Percentiles rank a stretch among this genome's conserved stretches.
phyloP scores from a whole-genome alignment of 2,888 invertebrate species.

The Metalampra italica region DNA sequence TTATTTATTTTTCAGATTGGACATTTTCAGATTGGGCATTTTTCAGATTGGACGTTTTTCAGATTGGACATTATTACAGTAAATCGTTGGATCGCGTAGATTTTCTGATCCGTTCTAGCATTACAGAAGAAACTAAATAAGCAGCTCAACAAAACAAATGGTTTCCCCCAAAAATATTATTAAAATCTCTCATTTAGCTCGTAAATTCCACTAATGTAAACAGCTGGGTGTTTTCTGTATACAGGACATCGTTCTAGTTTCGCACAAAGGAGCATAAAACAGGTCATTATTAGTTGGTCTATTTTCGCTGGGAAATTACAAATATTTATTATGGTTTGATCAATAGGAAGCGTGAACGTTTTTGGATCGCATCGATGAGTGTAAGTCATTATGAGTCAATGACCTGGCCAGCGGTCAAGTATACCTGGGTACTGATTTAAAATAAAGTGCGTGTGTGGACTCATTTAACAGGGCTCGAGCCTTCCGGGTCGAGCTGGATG shows the following conservation, averaged over 20 bases:
- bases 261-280: conserved; percentile 1
- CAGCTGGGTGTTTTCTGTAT: neutral
- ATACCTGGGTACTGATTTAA: conserved; percentile 5
- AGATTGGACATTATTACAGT: too few species aligned
- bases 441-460: conserved; percentile 3
- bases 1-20: too few species aligned
- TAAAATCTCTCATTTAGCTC: neutral
- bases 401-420: conserved; percentile 11
- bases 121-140: too few species aligned
- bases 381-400: conserved; percentile 16
- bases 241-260: conserved; percentile 8
- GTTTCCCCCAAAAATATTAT: neutral
- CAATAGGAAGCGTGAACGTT: neutral
- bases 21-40: too few species aligned
- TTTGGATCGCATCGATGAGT: conserved; percentile 2
- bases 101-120: too few species aligned
- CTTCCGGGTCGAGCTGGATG: too few species aligned
- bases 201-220: conserved; percentile 2
- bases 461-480: neutral
- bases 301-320: neutral
- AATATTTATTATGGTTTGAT: conserved; percentile 1
- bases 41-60: too few species aligned
- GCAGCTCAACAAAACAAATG: too few species aligned
- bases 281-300: neutral
- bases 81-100: too few species aligned